Percentiles rank a stretch among this genome's conserved stretches.
These are phyloP conservation scores for Ladona fulva DNA, from an alignment of 1,140 invertebrate species.

Conservation along the genomic window DNA sequence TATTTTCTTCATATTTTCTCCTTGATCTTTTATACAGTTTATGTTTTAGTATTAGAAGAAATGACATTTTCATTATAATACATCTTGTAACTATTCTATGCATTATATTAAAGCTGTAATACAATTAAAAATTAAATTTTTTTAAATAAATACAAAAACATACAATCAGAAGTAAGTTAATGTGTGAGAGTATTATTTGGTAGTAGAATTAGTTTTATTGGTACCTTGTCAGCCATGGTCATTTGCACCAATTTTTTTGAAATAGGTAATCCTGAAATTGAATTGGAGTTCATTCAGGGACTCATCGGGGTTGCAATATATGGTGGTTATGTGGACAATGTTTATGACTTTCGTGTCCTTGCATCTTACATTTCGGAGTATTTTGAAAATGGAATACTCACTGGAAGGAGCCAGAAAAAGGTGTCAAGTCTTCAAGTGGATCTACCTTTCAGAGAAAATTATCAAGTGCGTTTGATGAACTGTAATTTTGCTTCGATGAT, in stretches of 20 bases:
- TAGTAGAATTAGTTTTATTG: too few relatives aligned
- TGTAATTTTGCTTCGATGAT: too few relatives aligned
- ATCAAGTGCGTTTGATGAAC: constrained; percentile 32
- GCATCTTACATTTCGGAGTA: constrained; percentile 63
- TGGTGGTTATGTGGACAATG: constrained; percentile 78
- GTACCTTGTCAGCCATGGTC: too few relatives aligned
- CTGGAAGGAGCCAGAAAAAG: constrained; percentile 43
- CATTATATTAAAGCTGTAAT: too few relatives aligned
- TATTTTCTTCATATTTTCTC: constrained; percentile 5
- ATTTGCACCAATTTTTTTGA: too few relatives aligned
- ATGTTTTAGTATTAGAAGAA: constrained; percentile 13
- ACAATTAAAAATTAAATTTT: too few relatives aligned
- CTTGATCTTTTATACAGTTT: constrained; percentile 13
- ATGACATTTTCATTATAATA: too few relatives aligned
- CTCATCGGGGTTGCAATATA: constrained; percentile 76
- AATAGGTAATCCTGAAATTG: constrained; percentile 30
- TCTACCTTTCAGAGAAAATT: constrained; percentile 42
- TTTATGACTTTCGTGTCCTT: constrained; percentile 65
- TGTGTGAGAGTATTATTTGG: too few relatives aligned
- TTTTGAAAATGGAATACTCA: constrained; percentile 45
- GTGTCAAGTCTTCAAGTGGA: constrained; percentile 42
- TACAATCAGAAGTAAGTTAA: too few relatives aligned
- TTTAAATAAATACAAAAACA: too few relatives aligned
- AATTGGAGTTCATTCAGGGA: constrained; percentile 74
- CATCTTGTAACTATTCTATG: too few relatives aligned